Evolutionary conservation across 1,140 invertebrate genomes (phyloP), one percentile per base, ranked within the genome.

Genomic region (Hylaeus volcanicus): DNA sequence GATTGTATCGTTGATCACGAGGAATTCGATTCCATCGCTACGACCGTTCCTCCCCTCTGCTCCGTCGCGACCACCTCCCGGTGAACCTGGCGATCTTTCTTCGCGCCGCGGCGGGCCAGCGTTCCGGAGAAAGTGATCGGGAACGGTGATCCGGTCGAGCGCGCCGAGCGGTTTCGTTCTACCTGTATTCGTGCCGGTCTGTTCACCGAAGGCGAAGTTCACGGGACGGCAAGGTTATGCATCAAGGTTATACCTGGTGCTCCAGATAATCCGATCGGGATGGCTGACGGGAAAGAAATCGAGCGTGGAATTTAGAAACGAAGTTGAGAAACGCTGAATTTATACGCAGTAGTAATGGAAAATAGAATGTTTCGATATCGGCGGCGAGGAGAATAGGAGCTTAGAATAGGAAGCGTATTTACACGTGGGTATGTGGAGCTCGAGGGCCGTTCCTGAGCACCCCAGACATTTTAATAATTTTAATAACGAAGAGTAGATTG

Each of bases 81-180:
- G 65, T 48, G 41, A 6, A n/a, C 9, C 66, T 12, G 6, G n/a
- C 70, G 74, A 69, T 71, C 78, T 81, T 81, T 55, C 75, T 84
- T 84, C 60, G 37, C 45, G 37, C 55, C 76, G 43, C 72, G 63
- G 55, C 51, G 68, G 69, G 75, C 79, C 83, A 81, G 81, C 69
- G 70, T 77, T 74, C 79, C 64, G 88, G 92, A 91, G 92, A 93
- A 93, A 93, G 92, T 92, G 89, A 93, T 92, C 91, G 89, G 86
- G 88, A 88, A 83, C 81, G 66, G 51, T 81, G 73, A 87, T 87
- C 81, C 81, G 74, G 83, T 80, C 75, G 71, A 84, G 66, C 74
- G 26, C 79, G 72, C 45, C 82, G 45, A 64, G 15, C 73, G 61
- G 43, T 65, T 82, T 79, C 78, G 72, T 70, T 64, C 78, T 70